These are phyloP conservation scores for Rhea americana DNA, from an alignment of 2,113 vertebrate genomes.

Conservation along the genomic window DNA sequence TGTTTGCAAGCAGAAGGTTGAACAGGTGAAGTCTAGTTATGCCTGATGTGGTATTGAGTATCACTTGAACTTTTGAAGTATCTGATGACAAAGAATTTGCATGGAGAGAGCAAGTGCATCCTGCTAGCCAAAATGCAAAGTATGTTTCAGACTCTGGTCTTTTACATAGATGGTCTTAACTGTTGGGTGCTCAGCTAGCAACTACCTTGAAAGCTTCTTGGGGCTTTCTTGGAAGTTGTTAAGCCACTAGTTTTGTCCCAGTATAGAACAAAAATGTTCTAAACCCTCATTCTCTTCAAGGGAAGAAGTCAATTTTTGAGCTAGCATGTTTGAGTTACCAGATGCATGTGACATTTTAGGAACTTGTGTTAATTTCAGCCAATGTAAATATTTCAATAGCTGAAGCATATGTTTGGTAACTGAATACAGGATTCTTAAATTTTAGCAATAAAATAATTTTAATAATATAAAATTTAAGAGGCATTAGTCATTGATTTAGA, in stretches of 20 bases:
- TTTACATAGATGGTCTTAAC: background rate
- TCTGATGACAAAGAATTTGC: background rate
- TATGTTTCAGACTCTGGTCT: background rate
- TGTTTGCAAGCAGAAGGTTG: background rate
- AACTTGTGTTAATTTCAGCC: background rate
- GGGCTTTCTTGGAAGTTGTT: background rate
- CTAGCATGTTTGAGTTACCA: accelerated
- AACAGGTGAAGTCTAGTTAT: background rate
- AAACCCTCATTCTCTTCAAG: background rate
- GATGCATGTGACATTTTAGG: background rate
- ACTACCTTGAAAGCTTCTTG: background rate
- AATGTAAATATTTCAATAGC: background rate
- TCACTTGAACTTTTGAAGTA: background rate
- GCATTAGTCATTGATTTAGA: background rate
- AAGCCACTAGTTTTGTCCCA: background rate
- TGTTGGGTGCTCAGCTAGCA: background rate
- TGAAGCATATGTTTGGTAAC: background rate
- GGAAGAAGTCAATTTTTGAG: background rate
- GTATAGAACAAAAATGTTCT: background rate
- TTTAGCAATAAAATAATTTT: background rate
- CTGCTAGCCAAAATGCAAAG: background rate
- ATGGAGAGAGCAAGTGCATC: background rate
- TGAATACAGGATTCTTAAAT: background rate
- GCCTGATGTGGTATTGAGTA: background rate
- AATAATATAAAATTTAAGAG: background rate